A percentile compares a stretch with the other conserved stretches of the same genome.
Evolutionary conservation across 2,113 vertebrate species (phyloP).

Genomic region (Tenrec ecaudatus): DNA sequence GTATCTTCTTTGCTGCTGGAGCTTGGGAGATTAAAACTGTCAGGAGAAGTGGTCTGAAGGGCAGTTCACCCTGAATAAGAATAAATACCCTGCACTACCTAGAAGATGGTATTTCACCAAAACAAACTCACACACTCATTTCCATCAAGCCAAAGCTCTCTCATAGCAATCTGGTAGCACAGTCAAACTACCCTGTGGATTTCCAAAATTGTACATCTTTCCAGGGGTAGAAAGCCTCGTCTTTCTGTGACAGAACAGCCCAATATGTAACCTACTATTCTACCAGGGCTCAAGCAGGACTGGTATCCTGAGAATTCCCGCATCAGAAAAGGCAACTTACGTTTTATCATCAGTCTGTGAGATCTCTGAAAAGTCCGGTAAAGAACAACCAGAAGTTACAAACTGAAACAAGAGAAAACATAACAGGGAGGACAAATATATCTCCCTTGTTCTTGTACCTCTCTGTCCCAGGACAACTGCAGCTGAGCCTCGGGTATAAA

Average conservation of each 20-base stretch:
- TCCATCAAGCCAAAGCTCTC: too few relatives aligned
- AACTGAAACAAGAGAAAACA: neutral
- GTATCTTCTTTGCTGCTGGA: neutral
- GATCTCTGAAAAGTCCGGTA: neutral
- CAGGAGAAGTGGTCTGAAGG: neutral
- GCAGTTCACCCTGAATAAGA: neutral
- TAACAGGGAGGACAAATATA: neutral
- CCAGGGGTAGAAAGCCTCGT: too few relatives aligned
- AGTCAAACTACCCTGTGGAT: too few relatives aligned
- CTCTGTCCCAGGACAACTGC: neutral
- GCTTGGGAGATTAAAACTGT: neutral
- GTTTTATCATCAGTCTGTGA: neutral
- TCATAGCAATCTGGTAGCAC: too few relatives aligned
- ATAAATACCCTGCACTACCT: neutral
- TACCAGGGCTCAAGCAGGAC: too few relatives aligned
- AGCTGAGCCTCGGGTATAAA: neutral
- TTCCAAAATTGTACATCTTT: too few relatives aligned
- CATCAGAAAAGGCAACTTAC: neutral
- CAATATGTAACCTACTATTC: too few relatives aligned
- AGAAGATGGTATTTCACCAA: too few relatives aligned
- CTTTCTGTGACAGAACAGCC: too few relatives aligned
- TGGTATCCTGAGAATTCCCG: too few relatives aligned
- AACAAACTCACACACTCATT: too few relatives aligned
- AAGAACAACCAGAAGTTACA: neutral
- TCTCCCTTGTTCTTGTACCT: neutral